A percentile compares a stretch with the other conserved stretches of the same genome.
Evolutionary conservation across 2,113 vertebrate genomes (phyloP).

Genomic region (Cygnus atratus): DNA sequence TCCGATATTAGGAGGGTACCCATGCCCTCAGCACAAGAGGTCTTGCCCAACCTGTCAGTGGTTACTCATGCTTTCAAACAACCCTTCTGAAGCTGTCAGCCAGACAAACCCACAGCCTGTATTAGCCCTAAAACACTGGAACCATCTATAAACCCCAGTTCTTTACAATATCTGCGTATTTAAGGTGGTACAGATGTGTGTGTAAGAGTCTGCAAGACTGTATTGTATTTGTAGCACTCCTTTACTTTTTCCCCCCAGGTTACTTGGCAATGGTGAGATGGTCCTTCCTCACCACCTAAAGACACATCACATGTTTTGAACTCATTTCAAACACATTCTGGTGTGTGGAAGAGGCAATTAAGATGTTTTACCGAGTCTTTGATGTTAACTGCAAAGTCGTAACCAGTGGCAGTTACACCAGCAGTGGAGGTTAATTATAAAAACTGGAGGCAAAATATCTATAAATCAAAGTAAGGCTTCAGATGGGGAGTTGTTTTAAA

Average conservation of each 20-base stretch:
- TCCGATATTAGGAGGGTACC: accelerated
- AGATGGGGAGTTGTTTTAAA: neutral
- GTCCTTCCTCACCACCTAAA: neutral
- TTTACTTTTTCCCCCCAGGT: neutral
- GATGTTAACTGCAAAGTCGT: neutral
- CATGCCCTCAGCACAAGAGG: neutral
- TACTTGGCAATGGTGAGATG: neutral
- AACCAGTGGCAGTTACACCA: neutral
- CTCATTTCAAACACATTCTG: neutral
- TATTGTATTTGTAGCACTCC: neutral
- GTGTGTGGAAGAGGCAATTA: neutral
- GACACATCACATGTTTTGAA: neutral
- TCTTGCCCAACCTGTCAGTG: neutral
- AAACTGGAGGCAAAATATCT: neutral
- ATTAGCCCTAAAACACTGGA: neutral
- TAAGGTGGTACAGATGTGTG: neutral
- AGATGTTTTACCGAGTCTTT: neutral
- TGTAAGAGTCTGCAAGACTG: neutral
- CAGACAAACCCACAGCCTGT: neutral
- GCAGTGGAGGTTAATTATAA: neutral
- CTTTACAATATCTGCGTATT: neutral
- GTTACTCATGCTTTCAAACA: neutral
- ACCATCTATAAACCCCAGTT: neutral
- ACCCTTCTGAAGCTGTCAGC: neutral
- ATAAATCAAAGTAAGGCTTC: neutral